Evolutionary conservation across 2,888 invertebrate genomes (phyloP).

Genomic region (Drosophila planitibia): DNA sequence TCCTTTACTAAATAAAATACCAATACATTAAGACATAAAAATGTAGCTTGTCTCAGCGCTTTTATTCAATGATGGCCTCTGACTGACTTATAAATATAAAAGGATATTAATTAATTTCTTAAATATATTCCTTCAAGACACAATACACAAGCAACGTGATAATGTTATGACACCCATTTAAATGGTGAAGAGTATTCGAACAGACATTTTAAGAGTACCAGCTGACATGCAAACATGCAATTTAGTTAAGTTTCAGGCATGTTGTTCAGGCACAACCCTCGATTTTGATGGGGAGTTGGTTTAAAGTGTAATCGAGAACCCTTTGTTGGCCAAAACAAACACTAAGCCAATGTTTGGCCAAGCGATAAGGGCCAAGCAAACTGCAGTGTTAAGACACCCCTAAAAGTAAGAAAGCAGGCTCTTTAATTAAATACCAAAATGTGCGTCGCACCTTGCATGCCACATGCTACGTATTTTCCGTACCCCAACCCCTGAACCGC

Average conservation of each 20-base stretch:
- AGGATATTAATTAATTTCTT: not conserved
- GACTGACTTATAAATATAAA: not conserved
- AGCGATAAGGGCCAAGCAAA: constrained; percentile 51
- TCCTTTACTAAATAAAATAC: not conserved
- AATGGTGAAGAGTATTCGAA: constrained; percentile 26
- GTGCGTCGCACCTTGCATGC: constrained; percentile 56
- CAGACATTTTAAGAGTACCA: constrained; percentile 40
- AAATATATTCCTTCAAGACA: not conserved
- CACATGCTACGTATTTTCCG: constrained; percentile 28
- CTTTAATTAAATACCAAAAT: constrained; percentile 69
- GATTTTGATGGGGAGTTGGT: constrained; percentile 13
- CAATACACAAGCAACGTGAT: constrained; percentile 17
- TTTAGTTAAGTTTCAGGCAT: constrained; percentile 47
- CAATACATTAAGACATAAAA: not conserved
- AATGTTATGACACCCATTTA: constrained; percentile 22
- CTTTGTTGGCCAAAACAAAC: constrained; percentile 62
- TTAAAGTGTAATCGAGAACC: constrained; percentile 60
- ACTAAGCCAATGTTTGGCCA: constrained; percentile 49
- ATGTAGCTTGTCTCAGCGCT: not conserved
- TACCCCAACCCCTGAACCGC: not conserved
- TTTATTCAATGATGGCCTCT: not conserved
- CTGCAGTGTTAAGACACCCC: constrained; percentile 46
- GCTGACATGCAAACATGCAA: constrained; percentile 68
- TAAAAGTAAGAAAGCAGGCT: constrained; percentile 14
- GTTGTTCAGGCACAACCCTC: constrained; percentile 33